Evolutionary conservation across 2,113 vertebrate species (phyloP).

Genomic region (Varanus komodoensis): DNA sequence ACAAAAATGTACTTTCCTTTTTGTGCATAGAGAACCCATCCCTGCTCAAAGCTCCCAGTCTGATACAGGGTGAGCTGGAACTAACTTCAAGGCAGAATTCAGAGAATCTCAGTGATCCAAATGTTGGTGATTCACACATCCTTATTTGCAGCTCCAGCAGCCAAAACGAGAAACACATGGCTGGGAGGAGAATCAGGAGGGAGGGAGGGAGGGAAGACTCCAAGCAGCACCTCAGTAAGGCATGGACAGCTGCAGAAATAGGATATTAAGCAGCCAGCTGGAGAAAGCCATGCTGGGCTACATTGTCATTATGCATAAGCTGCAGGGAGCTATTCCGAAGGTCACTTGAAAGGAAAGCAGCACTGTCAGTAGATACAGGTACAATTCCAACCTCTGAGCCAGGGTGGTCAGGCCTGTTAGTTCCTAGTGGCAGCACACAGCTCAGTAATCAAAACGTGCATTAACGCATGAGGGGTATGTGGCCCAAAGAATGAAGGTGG

Average conservation of each 20-base stretch:
- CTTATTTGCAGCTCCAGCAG: neutral
- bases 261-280: constrained; percentile 25
- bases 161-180: constrained; percentile 69
- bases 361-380: neutral
- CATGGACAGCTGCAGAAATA: constrained; percentile 63
- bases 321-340: constrained; percentile 60
- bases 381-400: neutral
- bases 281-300: constrained; percentile 63
- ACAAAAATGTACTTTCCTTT: no score
- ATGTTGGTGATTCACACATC: no score
- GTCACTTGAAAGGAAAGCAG: constrained; percentile 13
- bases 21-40: no score
- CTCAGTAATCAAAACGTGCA: constrained; percentile 23
- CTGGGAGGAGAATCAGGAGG: constrained; percentile 60
- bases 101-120: no score
- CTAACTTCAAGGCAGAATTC: no score
- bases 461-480: neutral
- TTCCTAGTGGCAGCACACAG: constrained; percentile 45
- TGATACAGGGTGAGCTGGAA: no score
- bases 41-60: no score
- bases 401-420: neutral
- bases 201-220: constrained; percentile 48
- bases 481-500: neutral
- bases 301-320: constrained; percentile 33
- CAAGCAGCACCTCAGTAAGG: constrained; percentile 63